Evolutionary conservation across 2,797 vertebrate species (phyloP), one percentile per base, ranked within the genome.

Genomic region (Poecile montanus): DNA sequence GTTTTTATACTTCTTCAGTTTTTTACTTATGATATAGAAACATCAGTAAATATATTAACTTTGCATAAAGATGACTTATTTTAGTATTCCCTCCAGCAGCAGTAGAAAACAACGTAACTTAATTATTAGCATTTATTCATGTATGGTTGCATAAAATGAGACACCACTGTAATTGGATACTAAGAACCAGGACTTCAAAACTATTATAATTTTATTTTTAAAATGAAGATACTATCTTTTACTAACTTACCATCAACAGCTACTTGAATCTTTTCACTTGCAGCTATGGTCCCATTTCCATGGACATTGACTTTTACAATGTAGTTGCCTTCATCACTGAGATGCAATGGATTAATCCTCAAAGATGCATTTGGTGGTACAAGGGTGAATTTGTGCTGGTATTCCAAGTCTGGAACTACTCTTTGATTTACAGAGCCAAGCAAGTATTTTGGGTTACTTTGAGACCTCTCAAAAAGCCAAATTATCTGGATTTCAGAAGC

Each of bases 201-300:
- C 26, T 40, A 56, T 7, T 53, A 16, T 17, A 40, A 48, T 57
- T 86, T 68, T 53, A n/a, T 51, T 75, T 93, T 75, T 21, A 71
- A 63, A 89, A 91, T 20, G n/a, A 91, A 88, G 44, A 48, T 17
- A 27, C 9, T 54, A 2, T 20, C 29, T 94, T 95, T 91, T 78
- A 68, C 23, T 68, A 85, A 98, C 99, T 99, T 97, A 99, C 99
- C 98, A 42, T 99, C 98, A 67, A 99, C 99, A 7, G 98, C 98
- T 71, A 99, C 98, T 50, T 68, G 98, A 90, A 99, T 98, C 56
- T 97, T 98, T 96, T 97, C 98, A 89, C 97, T 98, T 80, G 98
- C 98, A 81, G 98, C 97, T 16, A 98, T 91, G 9, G 76, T 98
- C 40, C 94, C 78, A 29, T 97, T 98, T 78, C 97, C 97, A 72